Percentiles rank a stretch among this genome's conserved stretches.
phyloP scores from a whole-genome alignment of 2,113 vertebrate species.

The Gymnogyps californianus region DNA sequence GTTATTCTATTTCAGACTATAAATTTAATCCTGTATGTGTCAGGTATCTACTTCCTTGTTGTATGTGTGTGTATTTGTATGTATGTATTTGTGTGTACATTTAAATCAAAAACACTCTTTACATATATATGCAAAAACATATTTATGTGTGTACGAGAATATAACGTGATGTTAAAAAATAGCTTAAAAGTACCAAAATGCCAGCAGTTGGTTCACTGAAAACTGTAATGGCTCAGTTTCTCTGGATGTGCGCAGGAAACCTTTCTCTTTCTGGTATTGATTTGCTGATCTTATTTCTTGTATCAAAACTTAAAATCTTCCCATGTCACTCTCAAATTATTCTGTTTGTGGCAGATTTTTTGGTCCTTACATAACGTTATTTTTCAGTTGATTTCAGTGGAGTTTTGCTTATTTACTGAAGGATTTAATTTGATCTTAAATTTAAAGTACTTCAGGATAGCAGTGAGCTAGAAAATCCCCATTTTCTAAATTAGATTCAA shows the following conservation, averaged over 20 bases:
- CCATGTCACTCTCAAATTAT: background rate
- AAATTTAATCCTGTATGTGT: background rate
- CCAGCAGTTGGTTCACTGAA: background rate
- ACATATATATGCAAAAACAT: background rate
- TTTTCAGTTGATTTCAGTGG: background rate
- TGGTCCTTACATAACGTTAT: background rate
- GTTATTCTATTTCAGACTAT: background rate
- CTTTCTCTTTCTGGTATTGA: background rate
- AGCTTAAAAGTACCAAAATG: background rate
- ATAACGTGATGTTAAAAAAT: background rate
- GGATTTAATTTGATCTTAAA: background rate
- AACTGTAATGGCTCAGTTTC: background rate
- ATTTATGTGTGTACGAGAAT: background rate
- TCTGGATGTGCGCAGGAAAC: background rate
- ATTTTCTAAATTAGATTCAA: background rate
- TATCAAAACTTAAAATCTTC: background rate
- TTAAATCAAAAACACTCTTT: background rate
- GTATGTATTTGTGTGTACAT: background rate
- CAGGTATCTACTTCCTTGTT: background rate
- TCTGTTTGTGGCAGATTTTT: background rate
- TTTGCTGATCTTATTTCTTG: background rate
- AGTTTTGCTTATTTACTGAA: background rate
- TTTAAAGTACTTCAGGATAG: background rate
- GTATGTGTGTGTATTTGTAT: accelerated
- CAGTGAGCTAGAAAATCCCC: background rate